These are phyloP conservation scores for Elymnias hypermnestra DNA, from an alignment of 1,140 invertebrate genomes.

Conservation along the genomic window DNA sequence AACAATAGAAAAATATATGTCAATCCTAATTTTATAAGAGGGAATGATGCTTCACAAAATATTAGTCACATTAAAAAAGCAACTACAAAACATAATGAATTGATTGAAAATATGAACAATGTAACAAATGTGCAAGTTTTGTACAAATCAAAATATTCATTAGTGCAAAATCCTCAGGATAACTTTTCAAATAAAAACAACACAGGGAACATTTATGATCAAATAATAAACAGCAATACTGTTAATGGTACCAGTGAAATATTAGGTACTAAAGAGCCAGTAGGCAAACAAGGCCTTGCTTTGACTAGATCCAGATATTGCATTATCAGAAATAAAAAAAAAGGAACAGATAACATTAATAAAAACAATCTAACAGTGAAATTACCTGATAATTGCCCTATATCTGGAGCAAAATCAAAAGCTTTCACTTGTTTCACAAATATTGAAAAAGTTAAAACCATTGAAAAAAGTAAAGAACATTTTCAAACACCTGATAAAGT, in stretches of 20 bases:
- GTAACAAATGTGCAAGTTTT: not conserved
- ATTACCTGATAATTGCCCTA: not conserved
- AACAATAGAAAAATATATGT: conserved; percentile 49
- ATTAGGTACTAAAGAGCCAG: not conserved
- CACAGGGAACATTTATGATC: not conserved
- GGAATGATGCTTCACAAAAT: not conserved
- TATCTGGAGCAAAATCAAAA: not conserved
- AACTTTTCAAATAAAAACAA: not conserved
- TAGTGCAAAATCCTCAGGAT: conserved; percentile 3
- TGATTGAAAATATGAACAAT: not conserved
- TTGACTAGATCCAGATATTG: conserved; percentile 28
- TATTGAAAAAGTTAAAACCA: not conserved
- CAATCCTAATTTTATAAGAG: conserved; percentile 55
- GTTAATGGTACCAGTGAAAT: not conserved
- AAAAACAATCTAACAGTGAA: not conserved
- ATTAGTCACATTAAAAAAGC: not conserved
- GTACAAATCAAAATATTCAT: conserved; percentile 15
- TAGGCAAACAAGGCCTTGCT: conserved; percentile 2
- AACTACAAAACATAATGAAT: not conserved
- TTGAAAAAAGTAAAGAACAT: not conserved
- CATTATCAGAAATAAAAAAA: conserved; percentile 18
- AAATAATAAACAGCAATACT: not conserved
- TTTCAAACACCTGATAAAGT: conserved; percentile 12
- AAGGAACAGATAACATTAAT: not conserved
- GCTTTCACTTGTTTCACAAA: not conserved